phyloP scores from a whole-genome alignment of 2,113 vertebrate species.

The Probosciger aterrimus region DNA sequence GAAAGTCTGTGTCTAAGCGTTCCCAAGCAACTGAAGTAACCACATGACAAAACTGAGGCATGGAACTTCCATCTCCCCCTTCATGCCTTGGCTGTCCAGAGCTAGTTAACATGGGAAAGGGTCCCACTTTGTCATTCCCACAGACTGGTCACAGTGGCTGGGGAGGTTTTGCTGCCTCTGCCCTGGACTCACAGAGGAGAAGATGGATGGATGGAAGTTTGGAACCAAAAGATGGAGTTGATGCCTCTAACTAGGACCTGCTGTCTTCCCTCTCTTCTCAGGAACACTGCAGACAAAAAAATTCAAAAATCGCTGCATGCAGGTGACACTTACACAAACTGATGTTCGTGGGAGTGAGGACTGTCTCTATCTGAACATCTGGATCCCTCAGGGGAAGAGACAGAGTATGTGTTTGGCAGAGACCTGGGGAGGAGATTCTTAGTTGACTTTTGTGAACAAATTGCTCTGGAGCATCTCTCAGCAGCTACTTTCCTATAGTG shows the following conservation, averaged over 20 bases:
- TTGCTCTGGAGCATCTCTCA: background rate
- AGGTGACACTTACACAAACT: slow-evolving; percentile 74
- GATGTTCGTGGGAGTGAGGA: slow-evolving; percentile 78
- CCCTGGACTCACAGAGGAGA: background rate
- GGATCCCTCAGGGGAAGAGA: slow-evolving; percentile 83
- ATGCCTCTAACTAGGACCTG: background rate
- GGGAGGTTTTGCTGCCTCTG: background rate
- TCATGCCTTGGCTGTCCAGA: background rate
- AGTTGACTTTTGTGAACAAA: background rate
- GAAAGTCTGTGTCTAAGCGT: background rate
- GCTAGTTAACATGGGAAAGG: background rate
- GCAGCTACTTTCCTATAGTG: background rate
- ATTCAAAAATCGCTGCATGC: slow-evolving; percentile 80
- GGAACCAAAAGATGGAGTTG: background rate
- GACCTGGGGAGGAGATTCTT: background rate
- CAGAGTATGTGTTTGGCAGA: slow-evolving; percentile 41
- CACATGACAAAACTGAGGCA: background rate
- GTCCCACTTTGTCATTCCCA: background rate
- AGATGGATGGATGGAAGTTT: background rate
- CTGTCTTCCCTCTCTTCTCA: background rate
- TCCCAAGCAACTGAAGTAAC: background rate
- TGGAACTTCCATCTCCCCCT: background rate
- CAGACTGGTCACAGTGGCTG: fast-evolving
- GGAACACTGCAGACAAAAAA: slow-evolving; percentile 78
- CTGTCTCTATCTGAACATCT: slow-evolving; percentile 95